A percentile compares a stretch with the other conserved stretches of the same genome.
These are phyloP conservation scores for Scomberomorus guttatus DNA, from an alignment of 2,797 vertebrate genomes.

Conservation along the genomic window DNA sequence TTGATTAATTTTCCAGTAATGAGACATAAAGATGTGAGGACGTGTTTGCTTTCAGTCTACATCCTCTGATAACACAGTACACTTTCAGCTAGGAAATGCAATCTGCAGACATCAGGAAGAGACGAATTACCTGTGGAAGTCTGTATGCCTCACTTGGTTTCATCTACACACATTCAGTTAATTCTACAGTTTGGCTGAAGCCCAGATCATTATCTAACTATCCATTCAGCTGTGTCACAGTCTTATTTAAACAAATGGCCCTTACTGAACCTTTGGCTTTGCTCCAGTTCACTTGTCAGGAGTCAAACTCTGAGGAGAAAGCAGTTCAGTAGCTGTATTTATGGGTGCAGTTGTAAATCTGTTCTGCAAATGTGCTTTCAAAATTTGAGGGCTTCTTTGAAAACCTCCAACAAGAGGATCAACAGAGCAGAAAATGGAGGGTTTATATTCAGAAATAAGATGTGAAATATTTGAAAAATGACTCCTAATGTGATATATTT, in stretches of 20 bases:
- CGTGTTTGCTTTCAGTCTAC: constrained; percentile 28
- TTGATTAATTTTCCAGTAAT: constrained; percentile 1
- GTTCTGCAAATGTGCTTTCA: constrained; percentile 21
- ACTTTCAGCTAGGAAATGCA: constrained; percentile 43
- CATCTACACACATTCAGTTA: constrained; percentile 63
- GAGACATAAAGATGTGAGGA: constrained; percentile 15
- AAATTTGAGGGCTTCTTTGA: neutral
- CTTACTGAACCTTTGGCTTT: constrained; percentile 56
- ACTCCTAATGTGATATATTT: constrained; percentile 13
- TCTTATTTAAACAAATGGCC: constrained; percentile 78
- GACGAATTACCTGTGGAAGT: constrained; percentile 65
- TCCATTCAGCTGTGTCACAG: constrained; percentile 71
- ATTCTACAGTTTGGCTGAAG: constrained; percentile 62
- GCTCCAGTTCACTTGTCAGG: constrained; percentile 54
- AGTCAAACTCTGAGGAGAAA: constrained; percentile 50
- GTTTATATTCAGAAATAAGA: constrained; percentile 6
- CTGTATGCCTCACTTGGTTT: constrained; percentile 59
- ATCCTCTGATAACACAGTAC: constrained; percentile 20
- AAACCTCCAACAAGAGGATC: constrained; percentile 9
- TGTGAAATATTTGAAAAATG: constrained; percentile 18
- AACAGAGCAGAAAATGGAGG: constrained; percentile 11
- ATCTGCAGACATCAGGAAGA: constrained; percentile 57
- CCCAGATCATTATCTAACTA: constrained; percentile 75
- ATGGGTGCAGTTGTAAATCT: constrained; percentile 15
- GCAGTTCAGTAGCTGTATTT: constrained; percentile 37